These are phyloP conservation scores for Clamator glandarius DNA, from an alignment of 2,797 vertebrate species.

Conservation along the genomic window DNA sequence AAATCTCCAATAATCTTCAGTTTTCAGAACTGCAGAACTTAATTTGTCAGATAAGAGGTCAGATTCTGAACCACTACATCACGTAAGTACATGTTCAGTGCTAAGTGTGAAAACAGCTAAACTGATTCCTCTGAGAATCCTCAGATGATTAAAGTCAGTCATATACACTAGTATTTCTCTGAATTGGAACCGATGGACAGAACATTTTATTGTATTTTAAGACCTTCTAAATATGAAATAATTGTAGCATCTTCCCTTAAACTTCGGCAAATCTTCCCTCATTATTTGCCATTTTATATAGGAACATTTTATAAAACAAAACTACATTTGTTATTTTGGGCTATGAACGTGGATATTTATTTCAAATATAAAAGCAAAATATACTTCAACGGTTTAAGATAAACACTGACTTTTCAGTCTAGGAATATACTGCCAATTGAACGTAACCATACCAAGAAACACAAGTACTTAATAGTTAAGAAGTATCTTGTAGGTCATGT, in stretches of 20 bases:
- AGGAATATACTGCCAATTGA: not conserved
- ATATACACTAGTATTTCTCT: not conserved
- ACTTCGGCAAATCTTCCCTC: not conserved
- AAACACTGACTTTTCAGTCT: not conserved
- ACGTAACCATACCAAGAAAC: not conserved
- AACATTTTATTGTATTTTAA: not conserved
- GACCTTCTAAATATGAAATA: not conserved
- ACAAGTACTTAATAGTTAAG: not conserved
- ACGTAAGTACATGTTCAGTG: rapidly evolving
- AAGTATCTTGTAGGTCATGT: not conserved
- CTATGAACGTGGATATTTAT: not conserved
- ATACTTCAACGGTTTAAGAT: not conserved
- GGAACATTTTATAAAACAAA: not conserved
- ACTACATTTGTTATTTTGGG: not conserved
- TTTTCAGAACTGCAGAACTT: not conserved
- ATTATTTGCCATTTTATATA: not conserved
- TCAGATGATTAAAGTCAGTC: not conserved
- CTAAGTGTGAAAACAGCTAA: not conserved
- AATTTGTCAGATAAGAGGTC: not conserved
- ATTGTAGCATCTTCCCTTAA: not conserved
- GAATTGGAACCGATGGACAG: not conserved
- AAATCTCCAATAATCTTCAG: not conserved
- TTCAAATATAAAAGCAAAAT: not conserved
- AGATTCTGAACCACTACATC: not conserved
- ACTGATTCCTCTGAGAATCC: not conserved